Percentiles rank a stretch among this genome's conserved stretches.
These are phyloP conservation scores for Amiota minor DNA, from an alignment of 2,888 invertebrate species.

Conservation along the genomic window DNA sequence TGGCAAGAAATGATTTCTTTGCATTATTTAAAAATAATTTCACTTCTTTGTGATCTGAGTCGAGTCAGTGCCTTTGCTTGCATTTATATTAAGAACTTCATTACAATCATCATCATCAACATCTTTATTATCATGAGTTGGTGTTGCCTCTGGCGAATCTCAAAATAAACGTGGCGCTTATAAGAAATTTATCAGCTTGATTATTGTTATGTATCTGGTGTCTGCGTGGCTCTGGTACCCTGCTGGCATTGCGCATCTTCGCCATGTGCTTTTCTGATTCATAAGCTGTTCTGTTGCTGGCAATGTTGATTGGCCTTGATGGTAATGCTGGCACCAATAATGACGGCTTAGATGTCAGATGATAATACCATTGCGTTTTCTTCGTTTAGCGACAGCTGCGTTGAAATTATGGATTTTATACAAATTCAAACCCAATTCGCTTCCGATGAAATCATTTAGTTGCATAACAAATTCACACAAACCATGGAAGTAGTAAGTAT, in stretches of 20 bases:
- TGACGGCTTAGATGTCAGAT: background rate
- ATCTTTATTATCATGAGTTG: background rate
- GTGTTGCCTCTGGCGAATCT: constrained; percentile 3
- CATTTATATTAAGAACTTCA: too few relatives aligned
- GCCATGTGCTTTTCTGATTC: too few relatives aligned
- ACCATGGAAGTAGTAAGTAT: background rate
- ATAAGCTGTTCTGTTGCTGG: background rate
- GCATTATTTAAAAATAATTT: too few relatives aligned
- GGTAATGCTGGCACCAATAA: background rate
- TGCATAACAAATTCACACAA: constrained; percentile 17
- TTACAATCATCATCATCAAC: background rate
- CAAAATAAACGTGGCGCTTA: constrained; percentile 9
- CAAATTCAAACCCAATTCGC: constrained; percentile 1
- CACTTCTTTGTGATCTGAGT: too few relatives aligned
- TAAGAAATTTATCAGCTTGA: constrained; percentile 25
- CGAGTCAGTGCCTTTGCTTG: too few relatives aligned
- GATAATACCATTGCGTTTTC: too few relatives aligned
- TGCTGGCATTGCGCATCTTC: background rate
- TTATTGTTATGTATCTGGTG: constrained; percentile 1
- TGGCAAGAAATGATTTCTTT: too few relatives aligned
- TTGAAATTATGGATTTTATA: constrained; percentile 22
- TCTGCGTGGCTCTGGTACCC: too few relatives aligned
- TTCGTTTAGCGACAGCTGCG: constrained; percentile 1
- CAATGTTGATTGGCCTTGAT: background rate
- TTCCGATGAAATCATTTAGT: background rate